A percentile compares a stretch with the other conserved stretches of the same genome.
These are phyloP conservation scores for Brienomyrus longianalis DNA, from an alignment of 2,113 vertebrate genomes.

Conservation along the genomic window DNA sequence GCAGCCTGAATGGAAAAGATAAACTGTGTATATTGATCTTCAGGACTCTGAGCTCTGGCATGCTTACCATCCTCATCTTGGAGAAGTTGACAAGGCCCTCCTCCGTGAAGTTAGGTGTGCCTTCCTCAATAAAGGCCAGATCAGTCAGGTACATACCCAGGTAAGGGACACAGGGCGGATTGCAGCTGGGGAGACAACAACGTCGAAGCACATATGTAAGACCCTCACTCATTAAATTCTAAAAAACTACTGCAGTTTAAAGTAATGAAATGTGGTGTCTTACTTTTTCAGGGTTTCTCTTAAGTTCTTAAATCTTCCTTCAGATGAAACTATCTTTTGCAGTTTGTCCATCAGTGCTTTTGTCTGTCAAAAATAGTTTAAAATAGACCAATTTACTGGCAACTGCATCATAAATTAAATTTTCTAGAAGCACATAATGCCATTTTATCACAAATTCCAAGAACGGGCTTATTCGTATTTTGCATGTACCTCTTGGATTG, in stretches of 20 bases:
- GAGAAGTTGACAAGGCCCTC: constrained; percentile 98
- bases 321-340: constrained; percentile 95
- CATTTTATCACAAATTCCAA: background rate
- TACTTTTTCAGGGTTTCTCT: constrained; percentile 98
- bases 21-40: background rate
- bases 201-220: background rate
- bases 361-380: constrained; percentile 59
- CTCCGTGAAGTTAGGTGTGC: constrained; percentile 95
- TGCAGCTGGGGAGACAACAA: constrained; percentile 67
- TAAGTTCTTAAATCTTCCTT: constrained; percentile 97
- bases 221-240: too few relatives aligned
- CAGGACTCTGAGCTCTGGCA: background rate
- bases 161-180: constrained; percentile 92
- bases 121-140: constrained; percentile 95
- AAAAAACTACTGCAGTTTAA: background rate
- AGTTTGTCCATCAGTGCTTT: constrained; percentile 98
- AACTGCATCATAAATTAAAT: background rate
- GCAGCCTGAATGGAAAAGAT: background rate
- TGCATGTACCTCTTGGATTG: background rate
- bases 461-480: background rate
- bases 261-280: constrained; percentile 33
- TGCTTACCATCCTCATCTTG: constrained; percentile 98
- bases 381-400: background rate
- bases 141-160: constrained; percentile 98
- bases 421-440: background rate